These are phyloP conservation scores for Geococcyx californianus DNA, from an alignment of 2,113 vertebrate genomes.

Conservation along the genomic window DNA sequence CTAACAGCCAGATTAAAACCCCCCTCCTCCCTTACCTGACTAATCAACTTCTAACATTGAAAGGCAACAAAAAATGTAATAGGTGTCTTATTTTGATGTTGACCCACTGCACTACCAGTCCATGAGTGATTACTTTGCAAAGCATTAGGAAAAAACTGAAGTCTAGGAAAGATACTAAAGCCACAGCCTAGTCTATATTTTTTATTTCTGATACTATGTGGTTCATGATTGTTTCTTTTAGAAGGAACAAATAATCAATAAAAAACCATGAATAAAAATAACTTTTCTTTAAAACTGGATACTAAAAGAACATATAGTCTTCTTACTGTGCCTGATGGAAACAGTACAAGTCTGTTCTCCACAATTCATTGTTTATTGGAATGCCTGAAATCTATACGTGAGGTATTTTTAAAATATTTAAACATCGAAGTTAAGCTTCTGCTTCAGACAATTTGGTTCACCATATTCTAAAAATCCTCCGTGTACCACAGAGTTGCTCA, in stretches of 20 bases:
- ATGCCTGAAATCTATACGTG: constrained; percentile 62
- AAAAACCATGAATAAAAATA: constrained; percentile 73
- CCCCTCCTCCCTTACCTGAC: not conserved
- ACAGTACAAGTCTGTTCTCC: constrained; percentile 51
- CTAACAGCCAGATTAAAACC: not conserved
- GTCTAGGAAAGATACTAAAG: constrained; percentile 45
- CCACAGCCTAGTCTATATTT: constrained; percentile 6
- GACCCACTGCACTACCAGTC: not conserved
- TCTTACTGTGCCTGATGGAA: constrained; percentile 50
- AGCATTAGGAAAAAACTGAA: constrained; percentile 17
- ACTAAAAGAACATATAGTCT: constrained; percentile 68
- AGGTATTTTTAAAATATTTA: constrained; percentile 67
- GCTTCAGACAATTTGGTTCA: constrained; percentile 35
- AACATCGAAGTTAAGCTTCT: constrained; percentile 49
- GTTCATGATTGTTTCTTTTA: constrained; percentile 72
- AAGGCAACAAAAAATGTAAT: not conserved
- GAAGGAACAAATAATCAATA: constrained; percentile 75
- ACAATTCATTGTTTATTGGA: constrained; percentile 65
- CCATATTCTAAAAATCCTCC: constrained; percentile 8
- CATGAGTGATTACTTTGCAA: not conserved
- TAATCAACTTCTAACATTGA: not conserved
- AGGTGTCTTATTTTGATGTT: not conserved
- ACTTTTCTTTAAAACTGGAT: constrained; percentile 71
- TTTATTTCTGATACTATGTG: constrained; percentile 69
- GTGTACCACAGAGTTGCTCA: not conserved